Percentiles rank a stretch among this genome's conserved stretches.
Evolutionary conservation across 2,888 invertebrate genomes (phyloP).

Genomic region (Anthophora plumipes): DNA sequence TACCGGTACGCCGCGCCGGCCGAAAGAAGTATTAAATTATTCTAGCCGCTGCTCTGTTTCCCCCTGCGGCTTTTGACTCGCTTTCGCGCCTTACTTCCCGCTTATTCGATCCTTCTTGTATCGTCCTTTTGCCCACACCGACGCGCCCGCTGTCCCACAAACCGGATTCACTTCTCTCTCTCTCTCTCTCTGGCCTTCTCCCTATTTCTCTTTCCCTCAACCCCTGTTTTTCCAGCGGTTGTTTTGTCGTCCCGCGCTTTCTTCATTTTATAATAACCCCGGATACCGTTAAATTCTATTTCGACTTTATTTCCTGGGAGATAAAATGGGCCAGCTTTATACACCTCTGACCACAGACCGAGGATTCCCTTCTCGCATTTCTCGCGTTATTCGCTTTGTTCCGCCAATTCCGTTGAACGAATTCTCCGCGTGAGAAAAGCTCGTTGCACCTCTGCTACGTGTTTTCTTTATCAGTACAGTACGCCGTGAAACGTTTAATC

Average conservation of each 20-base stretch:
- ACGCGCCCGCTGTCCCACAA: conserved; percentile 46
- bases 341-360: conserved; percentile 13
- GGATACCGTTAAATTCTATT: conserved; percentile 54
- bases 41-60: conserved; percentile 41
- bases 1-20: neutral
- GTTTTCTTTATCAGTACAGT: too few species aligned
- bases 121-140: conserved; percentile 40
- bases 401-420: too few species aligned
- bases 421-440: too few species aligned
- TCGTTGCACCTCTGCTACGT: too few species aligned
- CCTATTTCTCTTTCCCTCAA: neutral
- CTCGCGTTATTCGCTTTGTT: neutral
- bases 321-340: conserved; percentile 24
- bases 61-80: conserved; percentile 34
- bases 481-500: neutral
- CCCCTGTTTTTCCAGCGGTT: conserved; percentile 3
- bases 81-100: conserved; percentile 50
- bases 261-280: conserved; percentile 46
- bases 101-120: conserved; percentile 63
- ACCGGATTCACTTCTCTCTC: conserved; percentile 41
- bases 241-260: conserved; percentile 22
- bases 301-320: conserved; percentile 45
- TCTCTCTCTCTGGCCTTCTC: neutral
- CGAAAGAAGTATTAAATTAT: conserved; percentile 53
- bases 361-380: neutral